A percentile compares a stretch with the other conserved stretches of the same genome.
phyloP scores from a whole-genome alignment of 2,797 vertebrate genomes.

The Sus cebifrons region DNA sequence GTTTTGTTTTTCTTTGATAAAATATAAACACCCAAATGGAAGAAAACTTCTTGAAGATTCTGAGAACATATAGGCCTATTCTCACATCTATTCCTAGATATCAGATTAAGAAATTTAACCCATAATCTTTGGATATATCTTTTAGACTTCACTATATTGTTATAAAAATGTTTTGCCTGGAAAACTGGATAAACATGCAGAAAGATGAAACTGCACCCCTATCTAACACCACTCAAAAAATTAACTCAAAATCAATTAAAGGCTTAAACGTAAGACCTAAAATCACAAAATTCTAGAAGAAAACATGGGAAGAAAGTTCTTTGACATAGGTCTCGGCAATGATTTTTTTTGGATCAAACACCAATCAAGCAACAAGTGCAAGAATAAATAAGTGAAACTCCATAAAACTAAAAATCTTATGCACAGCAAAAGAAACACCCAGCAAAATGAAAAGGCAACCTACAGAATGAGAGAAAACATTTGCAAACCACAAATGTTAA shows the following conservation, averaged over 20 bases:
- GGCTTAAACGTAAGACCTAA: not conserved
- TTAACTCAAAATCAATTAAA: not conserved
- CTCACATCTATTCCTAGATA: not conserved
- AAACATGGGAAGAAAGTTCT: not conserved
- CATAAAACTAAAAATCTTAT: not conserved
- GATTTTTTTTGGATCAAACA: not conserved
- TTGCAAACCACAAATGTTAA: not conserved
- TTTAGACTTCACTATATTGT: slow-evolving; percentile 43
- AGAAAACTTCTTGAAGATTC: slow-evolving; percentile 41
- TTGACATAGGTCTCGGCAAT: not conserved
- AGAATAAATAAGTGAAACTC: slow-evolving; percentile 13
- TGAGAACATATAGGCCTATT: not conserved
- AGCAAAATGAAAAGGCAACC: not conserved
- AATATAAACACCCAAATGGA: not conserved
- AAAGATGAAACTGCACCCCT: not conserved
- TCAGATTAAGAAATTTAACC: slow-evolving; percentile 33
- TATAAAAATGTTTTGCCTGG: not conserved
- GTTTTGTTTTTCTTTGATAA: not conserved
- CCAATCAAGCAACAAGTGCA: slow-evolving; percentile 23
- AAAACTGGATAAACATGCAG: not conserved
- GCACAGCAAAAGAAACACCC: not conserved
- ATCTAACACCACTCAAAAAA: not conserved
- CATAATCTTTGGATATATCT: not conserved
- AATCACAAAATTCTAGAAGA: slow-evolving; percentile 2
- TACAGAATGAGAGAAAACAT: not conserved